Evolutionary conservation across 2,797 vertebrate genomes (phyloP).

Genomic region (Trachurus trachurus): DNA sequence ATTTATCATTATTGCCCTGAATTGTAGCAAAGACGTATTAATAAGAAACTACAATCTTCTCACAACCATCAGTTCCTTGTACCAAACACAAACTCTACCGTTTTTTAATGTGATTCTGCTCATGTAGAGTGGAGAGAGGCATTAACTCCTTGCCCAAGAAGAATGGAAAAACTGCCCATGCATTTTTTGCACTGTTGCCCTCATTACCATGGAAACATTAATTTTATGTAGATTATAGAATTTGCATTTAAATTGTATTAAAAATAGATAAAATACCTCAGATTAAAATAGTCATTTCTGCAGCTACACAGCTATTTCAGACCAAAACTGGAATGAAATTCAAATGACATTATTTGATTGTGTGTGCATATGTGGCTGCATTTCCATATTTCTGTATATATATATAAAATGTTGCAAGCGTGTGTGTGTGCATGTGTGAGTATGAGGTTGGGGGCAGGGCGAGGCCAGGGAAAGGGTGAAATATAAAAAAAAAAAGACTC

Average conservation of each 20-base stretch:
- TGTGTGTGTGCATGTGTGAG: neutral
- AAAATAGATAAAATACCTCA: slow-evolving; percentile 66
- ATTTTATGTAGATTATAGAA: slow-evolving; percentile 72
- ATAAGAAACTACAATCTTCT: slow-evolving; percentile 6
- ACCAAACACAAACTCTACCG: neutral
- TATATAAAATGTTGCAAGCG: slow-evolving; percentile 2
- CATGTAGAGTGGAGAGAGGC: slow-evolving; percentile 21
- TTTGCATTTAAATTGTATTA: slow-evolving; percentile 80
- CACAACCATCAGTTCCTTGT: neutral
- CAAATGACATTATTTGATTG: slow-evolving; percentile 51
- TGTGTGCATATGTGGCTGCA: slow-evolving; percentile 21
- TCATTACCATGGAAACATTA: slow-evolving; percentile 68
- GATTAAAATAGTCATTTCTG: slow-evolving; percentile 62
- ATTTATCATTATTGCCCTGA: neutral
- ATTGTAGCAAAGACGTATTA: neutral
- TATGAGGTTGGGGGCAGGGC: neutral
- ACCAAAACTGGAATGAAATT: slow-evolving; percentile 57
- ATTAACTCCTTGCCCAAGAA: slow-evolving; percentile 30
- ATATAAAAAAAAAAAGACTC: slow-evolving; percentile 54
- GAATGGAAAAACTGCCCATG: slow-evolving; percentile 31
- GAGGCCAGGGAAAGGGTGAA: slow-evolving; percentile 19
- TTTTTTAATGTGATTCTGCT: slow-evolving; percentile 26
- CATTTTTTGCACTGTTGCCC: slow-evolving; percentile 59
- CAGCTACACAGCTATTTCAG: slow-evolving; percentile 51
- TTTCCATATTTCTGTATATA: slow-evolving; percentile 53